These are phyloP conservation scores for Periphyllus acericola DNA, from an alignment of 2,888 invertebrate species.

Conservation along the genomic window DNA sequence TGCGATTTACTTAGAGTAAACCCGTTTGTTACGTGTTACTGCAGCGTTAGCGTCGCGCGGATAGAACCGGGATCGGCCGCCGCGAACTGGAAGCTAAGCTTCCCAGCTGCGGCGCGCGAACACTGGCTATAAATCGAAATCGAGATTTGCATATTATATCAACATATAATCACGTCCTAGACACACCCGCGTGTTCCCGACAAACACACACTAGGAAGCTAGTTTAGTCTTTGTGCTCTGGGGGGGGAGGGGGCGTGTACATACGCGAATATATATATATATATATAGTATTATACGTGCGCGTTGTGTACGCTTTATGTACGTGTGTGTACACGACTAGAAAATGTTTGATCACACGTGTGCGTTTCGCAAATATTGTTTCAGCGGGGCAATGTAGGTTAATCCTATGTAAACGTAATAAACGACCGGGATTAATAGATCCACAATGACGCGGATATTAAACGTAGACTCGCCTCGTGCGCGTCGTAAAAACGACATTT, in stretches of 20 bases:
- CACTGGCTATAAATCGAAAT: neutral
- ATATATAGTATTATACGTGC: too few relatives aligned
- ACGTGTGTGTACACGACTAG: neutral
- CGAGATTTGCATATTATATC: constrained; percentile 32
- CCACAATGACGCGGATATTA: neutral
- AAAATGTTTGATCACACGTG: constrained; percentile 17
- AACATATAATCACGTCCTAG: neutral
- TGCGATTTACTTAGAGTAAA: too few relatives aligned
- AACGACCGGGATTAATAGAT: neutral
- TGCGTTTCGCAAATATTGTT: constrained; percentile 12
- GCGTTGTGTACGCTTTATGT: too few relatives aligned
- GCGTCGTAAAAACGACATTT: neutral
- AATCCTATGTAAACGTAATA: constrained; percentile 35
- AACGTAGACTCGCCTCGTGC: neutral
- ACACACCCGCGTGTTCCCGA: neutral
- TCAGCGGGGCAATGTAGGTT: neutral
- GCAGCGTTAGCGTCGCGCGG: too few relatives aligned
- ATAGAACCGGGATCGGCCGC: neutral
- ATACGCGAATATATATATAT: too few relatives aligned
- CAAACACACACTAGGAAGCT: neutral
- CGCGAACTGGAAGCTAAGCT: neutral
- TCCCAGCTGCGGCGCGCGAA: neutral
- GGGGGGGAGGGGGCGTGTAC: too few relatives aligned
- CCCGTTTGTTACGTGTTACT: too few relatives aligned
- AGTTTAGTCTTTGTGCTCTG: neutral